Evolutionary conservation across 2,113 vertebrate genomes (phyloP), one percentile per base, ranked within the genome.

Genomic region (Egretta garzetta): DNA sequence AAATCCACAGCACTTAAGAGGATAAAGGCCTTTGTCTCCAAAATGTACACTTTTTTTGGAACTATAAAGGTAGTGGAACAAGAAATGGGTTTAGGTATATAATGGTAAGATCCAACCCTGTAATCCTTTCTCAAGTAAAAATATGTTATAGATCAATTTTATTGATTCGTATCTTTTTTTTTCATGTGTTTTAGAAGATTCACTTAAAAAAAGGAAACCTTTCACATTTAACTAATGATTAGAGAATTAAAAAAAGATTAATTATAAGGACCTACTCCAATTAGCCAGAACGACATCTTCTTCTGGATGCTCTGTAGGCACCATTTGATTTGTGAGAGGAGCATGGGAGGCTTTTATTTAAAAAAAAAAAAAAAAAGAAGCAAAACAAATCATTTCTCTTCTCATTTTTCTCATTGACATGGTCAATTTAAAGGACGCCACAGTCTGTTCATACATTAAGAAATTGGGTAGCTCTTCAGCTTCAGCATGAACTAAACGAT

Each of bases 11-110:
- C 86, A 90, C 80, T 92, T 91, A 87, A 84, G 83, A 89, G 88
- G 91, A 95, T 94, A 95, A 93, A 93, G 93, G 83, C 96, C 76
- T 95, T 91, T 97, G 96, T 97, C 94, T 97, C 94, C 94, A 91
- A 95, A 95, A 91, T 23, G 56, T 91, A 81, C 80, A 1, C 32
- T 43, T 80, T 90, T 90, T 84, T 93, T 83, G 22, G 71, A 88
- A 56, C 80, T 80, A 17, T 84, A 58, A 93, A 93, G 86, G 86
- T 76, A 81, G 45, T 72, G 88, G 64, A 94, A 96, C 83, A 63
- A 95, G 91, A 92, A 91, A 84, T 59, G 41, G 76, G 9, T 96
- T 92, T 86, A 96, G 88, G 88, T 68, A 7, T 95, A 56, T 86
- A 67, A 92, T 63, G 83, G 62, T 86, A 64, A 75, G 83, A 67